Evolutionary conservation across 2,888 invertebrate genomes (phyloP).

Genomic region (Micoletzkya japonica): DNA sequence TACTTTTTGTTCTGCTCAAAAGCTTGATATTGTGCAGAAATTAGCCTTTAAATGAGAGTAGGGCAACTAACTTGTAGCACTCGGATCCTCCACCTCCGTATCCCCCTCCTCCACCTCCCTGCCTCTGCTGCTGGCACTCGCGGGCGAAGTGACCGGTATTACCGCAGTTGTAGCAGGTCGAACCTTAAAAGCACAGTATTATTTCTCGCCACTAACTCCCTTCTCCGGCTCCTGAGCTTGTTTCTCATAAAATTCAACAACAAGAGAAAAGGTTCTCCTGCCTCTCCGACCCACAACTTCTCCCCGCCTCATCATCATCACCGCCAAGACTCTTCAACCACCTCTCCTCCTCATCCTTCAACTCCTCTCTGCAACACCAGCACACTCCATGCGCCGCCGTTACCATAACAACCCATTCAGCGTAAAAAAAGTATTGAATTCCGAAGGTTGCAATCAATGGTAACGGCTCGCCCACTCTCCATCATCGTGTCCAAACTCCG

Average conservation of each 20-base stretch:
- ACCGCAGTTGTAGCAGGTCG: constrained; percentile 52
- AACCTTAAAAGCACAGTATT: constrained; percentile 9
- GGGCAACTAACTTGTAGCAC: not conserved
- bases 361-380: constrained; percentile 23
- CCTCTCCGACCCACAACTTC: no score
- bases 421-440: no score
- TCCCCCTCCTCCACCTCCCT: constrained; percentile 33
- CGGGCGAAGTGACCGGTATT: constrained; percentile 58
- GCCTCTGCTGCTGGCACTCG: constrained; percentile 50
- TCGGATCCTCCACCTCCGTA: constrained; percentile 32
- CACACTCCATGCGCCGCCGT: constrained; percentile 25
- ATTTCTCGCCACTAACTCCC: not conserved
- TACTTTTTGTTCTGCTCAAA: no score
- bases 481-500: constrained; percentile 17
- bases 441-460: not conserved
- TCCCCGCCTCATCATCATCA: no score
- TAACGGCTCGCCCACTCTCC: constrained; percentile 27
- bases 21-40: no score
- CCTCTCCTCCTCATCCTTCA: constrained; percentile 16
- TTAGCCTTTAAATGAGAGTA: no score
- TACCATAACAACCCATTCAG: not conserved
- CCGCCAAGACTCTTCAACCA: no score
- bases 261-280: not conserved
- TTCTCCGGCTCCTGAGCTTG: not conserved
- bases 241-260: constrained; percentile 1